Conservation (phyloP, 2,113 vertebrate species). For the Naja naja region DNA sequence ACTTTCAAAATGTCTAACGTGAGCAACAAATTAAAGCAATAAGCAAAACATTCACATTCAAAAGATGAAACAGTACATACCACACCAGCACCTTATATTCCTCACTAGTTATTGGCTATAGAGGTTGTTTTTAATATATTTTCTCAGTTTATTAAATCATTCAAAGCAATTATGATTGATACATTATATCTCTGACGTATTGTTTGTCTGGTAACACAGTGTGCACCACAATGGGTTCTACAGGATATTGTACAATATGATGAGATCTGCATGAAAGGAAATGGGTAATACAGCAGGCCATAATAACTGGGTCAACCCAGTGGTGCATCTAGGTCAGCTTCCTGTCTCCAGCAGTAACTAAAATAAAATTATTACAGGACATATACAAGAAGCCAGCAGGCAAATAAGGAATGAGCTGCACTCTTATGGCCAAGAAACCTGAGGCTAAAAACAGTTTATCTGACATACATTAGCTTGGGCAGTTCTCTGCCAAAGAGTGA, state of each 20-base stretch:
- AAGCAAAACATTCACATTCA: not conserved
- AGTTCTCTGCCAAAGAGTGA: not conserved
- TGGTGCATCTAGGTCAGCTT: constrained; percentile 5
- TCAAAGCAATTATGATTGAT: constrained; percentile 25
- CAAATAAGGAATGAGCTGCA: constrained; percentile 4
- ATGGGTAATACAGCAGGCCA: constrained; percentile 19
- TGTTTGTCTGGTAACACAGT: not conserved
- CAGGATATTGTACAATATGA: constrained; percentile 17
- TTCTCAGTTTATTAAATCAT: constrained; percentile 22
- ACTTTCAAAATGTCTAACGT: not conserved
- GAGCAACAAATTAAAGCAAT: not conserved
- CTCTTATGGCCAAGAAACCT: not conserved
- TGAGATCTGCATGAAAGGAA: constrained; percentile 37
- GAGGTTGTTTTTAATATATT: constrained; percentile 29
- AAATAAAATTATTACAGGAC: constrained; percentile 19
- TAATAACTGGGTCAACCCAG: constrained; percentile 22
- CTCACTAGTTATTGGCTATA: constrained; percentile 13
- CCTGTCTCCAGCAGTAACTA: not conserved
- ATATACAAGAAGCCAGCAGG: constrained; percentile 6
- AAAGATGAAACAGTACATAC: not conserved
- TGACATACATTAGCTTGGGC: not conserved
- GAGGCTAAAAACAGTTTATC: not conserved
- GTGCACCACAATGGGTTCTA: not conserved
- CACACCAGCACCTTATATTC: constrained; percentile 10
- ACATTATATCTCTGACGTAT: constrained; percentile 11